Evolutionary conservation across 2,113 vertebrate genomes (phyloP), one percentile per base, ranked within the genome.

Genomic region (Oreochromis aureus): DNA sequence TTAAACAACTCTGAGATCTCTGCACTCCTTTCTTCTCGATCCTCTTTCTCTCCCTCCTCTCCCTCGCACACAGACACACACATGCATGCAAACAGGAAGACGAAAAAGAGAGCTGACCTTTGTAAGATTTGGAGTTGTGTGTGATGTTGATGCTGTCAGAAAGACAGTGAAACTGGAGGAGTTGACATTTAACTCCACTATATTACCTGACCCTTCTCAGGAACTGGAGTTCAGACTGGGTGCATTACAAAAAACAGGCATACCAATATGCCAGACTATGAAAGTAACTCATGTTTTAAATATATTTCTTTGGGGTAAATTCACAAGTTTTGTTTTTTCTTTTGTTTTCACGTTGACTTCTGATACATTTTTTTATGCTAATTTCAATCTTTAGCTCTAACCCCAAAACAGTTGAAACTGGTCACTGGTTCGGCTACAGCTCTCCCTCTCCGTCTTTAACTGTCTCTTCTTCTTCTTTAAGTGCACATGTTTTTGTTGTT

Each of bases 131-230:
- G 54, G 19, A 84, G 82, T 39, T 66, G 84, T 84, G 58, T 90
- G 73, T 87, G 88, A 92, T 89, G 93, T 85, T 86, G 85, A 86
- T 78, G 89, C 84, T 90, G 85, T 88, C 92, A 90, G 83, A 89
- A 87, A 89, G 84, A 90, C 89, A 89, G 85, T 84, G 89, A 86
- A 89, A 87, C 71, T 56, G 82, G 81, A 92, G 30, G 83, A 87
- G 87, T 54, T 94, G 91, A 90, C 91, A 91, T 94, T 93, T 92
- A 87, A 76, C 84, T 87, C 54, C 59, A 80, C 84, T 89, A 81
- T 92, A 92, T 91, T 89, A 93, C 89, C 82, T 92, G 88, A 94
- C 89, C 91, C 81, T 63, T 87, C 76, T 78, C 22, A 3, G 5
- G 27, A 80, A 13, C 84, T 78, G 54, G 80, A 82, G 82, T 86